These are phyloP conservation scores for Cygnus buccinator DNA, from an alignment of 2,113 vertebrate species.

Conservation along the genomic window DNA sequence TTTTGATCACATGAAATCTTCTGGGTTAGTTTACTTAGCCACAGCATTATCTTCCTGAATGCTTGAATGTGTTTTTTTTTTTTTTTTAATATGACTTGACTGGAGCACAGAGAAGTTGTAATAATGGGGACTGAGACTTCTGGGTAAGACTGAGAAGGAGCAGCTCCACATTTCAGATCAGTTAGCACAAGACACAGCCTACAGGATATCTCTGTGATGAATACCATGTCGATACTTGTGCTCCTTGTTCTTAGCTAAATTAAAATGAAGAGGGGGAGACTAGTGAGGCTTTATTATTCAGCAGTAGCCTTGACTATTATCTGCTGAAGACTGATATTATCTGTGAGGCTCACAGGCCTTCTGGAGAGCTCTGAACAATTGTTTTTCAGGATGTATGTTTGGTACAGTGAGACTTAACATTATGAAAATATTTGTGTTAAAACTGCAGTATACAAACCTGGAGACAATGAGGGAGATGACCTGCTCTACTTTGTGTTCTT, in stretches of 20 bases:
- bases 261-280: background rate
- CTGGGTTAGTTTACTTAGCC: background rate
- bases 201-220: background rate
- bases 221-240: fast-evolving
- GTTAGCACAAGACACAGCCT: background rate
- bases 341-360: fast-evolving
- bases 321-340: background rate
- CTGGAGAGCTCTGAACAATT: background rate
- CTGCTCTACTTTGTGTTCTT: background rate
- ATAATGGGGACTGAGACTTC: background rate
- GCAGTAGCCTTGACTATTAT: background rate
- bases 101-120: background rate
- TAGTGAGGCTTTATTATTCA: background rate
- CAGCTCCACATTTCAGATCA: background rate
- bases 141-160: background rate
- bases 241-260: background rate
- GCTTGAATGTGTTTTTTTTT: too few relatives aligned
- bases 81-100: background rate
- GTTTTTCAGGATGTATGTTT: background rate
- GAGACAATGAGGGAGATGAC: background rate
- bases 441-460: background rate
- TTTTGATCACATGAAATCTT: background rate
- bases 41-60: background rate
- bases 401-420: background rate
- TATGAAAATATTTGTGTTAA: background rate